phyloP scores from a whole-genome alignment of 2,113 vertebrate species.

The Anhinga anhinga region DNA sequence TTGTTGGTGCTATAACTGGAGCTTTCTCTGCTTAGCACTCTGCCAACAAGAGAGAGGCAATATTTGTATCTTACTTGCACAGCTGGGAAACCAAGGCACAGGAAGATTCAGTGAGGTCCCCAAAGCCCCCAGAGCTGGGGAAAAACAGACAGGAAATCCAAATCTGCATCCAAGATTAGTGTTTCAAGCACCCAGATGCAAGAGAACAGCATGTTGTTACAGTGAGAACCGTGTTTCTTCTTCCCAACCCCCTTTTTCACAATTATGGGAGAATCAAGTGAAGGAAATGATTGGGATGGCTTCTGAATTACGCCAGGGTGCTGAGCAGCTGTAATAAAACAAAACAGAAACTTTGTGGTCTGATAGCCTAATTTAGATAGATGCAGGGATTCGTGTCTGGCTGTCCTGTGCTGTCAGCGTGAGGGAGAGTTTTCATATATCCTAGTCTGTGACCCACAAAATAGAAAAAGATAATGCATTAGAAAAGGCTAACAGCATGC shows the following conservation, averaged over 20 bases:
- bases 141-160: background rate
- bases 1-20: background rate
- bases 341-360: conserved; percentile 10
- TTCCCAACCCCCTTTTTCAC: background rate
- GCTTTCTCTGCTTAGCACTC: background rate
- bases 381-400: conserved; percentile 29
- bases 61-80: background rate
- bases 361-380: conserved; percentile 54
- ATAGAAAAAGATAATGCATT: conserved; percentile 24
- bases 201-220: background rate
- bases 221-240: background rate
- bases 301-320: background rate
- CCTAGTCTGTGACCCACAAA: conserved; percentile 50
- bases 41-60: background rate
- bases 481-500: conserved; percentile 14
- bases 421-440: conserved; percentile 26
- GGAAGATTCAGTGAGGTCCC: background rate
- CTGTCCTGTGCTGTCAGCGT: conserved; percentile 20
- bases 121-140: background rate
- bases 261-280: background rate
- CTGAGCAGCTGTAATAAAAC: background rate
- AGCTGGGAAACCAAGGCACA: background rate
- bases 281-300: background rate
- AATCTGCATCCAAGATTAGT: background rate
- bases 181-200: background rate